Base-by-base conservation (phyloP, 2,888 invertebrate species). In the Lithophane ornitopus region DNA sequence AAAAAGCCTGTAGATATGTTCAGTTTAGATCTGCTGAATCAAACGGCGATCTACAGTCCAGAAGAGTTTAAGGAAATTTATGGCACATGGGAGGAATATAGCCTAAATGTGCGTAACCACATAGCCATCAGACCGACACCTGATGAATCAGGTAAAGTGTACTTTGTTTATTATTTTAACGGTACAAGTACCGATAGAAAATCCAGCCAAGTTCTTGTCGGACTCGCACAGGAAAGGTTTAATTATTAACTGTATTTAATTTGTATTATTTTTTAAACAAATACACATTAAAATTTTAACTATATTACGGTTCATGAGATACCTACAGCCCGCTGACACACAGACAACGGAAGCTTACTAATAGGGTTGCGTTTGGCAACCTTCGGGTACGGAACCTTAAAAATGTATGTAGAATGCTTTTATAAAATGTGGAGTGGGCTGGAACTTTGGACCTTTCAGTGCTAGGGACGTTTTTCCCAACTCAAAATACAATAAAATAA, bases 81-180 rank as follows among this genome's bases (percentile, higher is more conserved):
- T 61, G 80, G 83, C 1, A 70, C 80, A 11, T 89, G 85, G 88
- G 61, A 73, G 0, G 70, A 61, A 11, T 91, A 91, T 76, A 26
- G 70, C 16, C 41, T 59, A 4, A 70, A 74, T n/a, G 78, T 90
- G 7, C 22, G 61, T 14, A 73, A 86, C 52, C 28, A 81, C 4
- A 75, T 84, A 0, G 76, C 52, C 1, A 88, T 85, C 75, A 69
- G 49, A 12, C 94, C 93, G 0, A 78, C 70, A 28, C 91, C 93
- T 0, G 26, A 70, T 1, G 74, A 88, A 63, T 94, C 94, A 66
- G 92, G 94, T 94, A 87, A 59, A 70, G 16, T n/a, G 3, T 44
- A 46, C 3, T 39, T 39, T 52, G 11, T 26, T 59, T 70, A 65
- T 6, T 41, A 9, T 52, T 16, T 19, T 41, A 41, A 4, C 0